These are phyloP conservation scores for Clostera curtula DNA, from an alignment of 2,888 invertebrate species.

Conservation along the genomic window DNA sequence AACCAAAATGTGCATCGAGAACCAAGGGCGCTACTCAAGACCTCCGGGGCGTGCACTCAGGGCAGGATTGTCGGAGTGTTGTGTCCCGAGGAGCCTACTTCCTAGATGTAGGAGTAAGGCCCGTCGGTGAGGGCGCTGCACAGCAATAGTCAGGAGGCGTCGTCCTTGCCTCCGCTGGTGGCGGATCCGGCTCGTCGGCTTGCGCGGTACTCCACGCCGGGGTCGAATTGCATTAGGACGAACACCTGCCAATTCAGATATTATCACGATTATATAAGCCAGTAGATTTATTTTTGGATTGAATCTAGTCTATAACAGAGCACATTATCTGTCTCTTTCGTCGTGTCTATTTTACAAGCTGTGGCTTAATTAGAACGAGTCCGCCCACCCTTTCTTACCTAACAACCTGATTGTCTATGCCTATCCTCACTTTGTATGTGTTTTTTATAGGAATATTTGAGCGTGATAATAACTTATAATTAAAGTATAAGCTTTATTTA, in stretches of 20 bases:
- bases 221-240: conserved; percentile 99
- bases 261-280: neutral
- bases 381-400: no score
- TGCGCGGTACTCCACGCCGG: conserved; percentile 96
- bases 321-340: no score
- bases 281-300: no score
- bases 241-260: conserved; percentile 81
- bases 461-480: no score
- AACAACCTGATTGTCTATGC: no score
- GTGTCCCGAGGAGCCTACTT: conserved; percentile 33
- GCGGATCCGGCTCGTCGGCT: conserved; percentile 76
- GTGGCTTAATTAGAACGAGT: no score
- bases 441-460: no score
- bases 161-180: conserved; percentile 80
- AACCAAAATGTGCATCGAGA: conserved; percentile 2
- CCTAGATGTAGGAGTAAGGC: conserved; percentile 94
- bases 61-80: conserved; percentile 40
- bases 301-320: no score
- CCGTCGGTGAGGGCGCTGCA: conserved; percentile 99
- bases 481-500: no score
- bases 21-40: no score
- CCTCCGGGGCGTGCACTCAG: conserved; percentile 10
- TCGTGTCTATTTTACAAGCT: no score
- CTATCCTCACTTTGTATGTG: no score
- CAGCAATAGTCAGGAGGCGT: conserved; percentile 98